Evolutionary conservation across 2,888 invertebrate genomes (phyloP), one percentile per base, ranked within the genome.

Genomic region (Anoncus sp.): DNA sequence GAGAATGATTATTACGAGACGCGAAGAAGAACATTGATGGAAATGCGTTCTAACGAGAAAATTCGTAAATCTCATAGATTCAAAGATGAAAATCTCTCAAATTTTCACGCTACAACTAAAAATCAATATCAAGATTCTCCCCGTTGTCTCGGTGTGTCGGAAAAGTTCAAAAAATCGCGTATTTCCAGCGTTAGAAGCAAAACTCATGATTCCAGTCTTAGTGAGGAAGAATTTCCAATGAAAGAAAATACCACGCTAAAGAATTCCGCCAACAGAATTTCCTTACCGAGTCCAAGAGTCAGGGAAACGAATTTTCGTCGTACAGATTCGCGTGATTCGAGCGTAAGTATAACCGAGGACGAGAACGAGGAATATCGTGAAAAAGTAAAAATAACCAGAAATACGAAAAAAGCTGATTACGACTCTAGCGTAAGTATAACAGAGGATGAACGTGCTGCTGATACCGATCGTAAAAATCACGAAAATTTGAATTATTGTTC

Each of bases 371-470:
- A 79, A 47, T 51, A 74, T 62, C 6, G 60, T 24, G 70, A 31
- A 35, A 74, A 71, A 18, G 20, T 65, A 9, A 59, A 53, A 20
- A n/a, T 59, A n/a, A n/a, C n/a, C 7, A 55, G 38, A 27, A 38
- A 24, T 3, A 12, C 51, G 14, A 70, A 27, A 70, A 73, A 67
- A 51, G 43, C 49, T 38, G 3, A 24, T n/a, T 67, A 82, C 16
- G 84, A 87, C 59, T 86, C 87, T 10, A 83, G 82, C 51, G 45
- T 85, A n/a, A 86, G 84, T 47, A 81, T 85, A 24, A 83, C 83
- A 3, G 85, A 86, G 47, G 82, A 86, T 14, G 83, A 85, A 55
- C 55, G 65, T 9, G 49, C 20, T 5, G 71, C 69, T 35, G 27
- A 6, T 10, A 67, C 69, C 27, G 27, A 6, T 10, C 43, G 40